Percentiles rank a stretch among this genome's conserved stretches.
These are phyloP conservation scores for Falco punctatus DNA, from an alignment of 2,113 vertebrate species.

Conservation along the genomic window DNA sequence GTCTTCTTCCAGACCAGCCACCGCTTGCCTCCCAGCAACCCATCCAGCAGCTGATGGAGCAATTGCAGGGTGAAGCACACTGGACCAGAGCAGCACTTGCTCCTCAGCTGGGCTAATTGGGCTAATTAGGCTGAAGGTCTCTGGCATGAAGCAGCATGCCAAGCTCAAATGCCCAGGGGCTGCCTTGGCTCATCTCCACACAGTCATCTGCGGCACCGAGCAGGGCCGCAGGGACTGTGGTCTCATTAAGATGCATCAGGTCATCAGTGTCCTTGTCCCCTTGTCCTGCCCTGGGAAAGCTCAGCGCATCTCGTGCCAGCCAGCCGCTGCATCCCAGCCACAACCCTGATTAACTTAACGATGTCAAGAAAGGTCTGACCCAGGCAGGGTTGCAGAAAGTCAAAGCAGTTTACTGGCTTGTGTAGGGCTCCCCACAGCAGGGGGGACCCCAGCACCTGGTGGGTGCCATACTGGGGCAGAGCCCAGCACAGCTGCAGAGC, in stretches of 20 bases:
- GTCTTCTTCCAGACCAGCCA: not conserved
- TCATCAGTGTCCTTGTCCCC: fast-evolving
- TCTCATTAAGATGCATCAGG: not conserved
- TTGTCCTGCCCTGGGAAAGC: not conserved
- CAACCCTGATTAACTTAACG: not conserved
- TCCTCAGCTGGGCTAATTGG: not conserved
- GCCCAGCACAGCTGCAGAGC: not conserved
- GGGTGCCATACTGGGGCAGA: not conserved
- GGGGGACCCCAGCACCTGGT: not conserved
- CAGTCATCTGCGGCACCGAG: not conserved
- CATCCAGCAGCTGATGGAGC: not conserved
- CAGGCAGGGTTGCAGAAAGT: fast-evolving
- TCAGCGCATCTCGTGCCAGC: not conserved
- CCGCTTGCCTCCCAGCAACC: not conserved
- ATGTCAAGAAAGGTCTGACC: not conserved
- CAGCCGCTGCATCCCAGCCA: not conserved
- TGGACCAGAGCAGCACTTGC: fast-evolving
- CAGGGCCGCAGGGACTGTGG: fast-evolving
- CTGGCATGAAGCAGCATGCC: fast-evolving
- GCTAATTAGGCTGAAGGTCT: not conserved
- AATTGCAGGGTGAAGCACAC: fast-evolving
- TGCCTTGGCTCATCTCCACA: not conserved
- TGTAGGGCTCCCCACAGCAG: not conserved
- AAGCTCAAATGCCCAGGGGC: not conserved
- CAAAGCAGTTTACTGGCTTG: not conserved